Conservation (phyloP, 92 coral and sea anemone genomes). For the Palythoa grandis region DNA sequence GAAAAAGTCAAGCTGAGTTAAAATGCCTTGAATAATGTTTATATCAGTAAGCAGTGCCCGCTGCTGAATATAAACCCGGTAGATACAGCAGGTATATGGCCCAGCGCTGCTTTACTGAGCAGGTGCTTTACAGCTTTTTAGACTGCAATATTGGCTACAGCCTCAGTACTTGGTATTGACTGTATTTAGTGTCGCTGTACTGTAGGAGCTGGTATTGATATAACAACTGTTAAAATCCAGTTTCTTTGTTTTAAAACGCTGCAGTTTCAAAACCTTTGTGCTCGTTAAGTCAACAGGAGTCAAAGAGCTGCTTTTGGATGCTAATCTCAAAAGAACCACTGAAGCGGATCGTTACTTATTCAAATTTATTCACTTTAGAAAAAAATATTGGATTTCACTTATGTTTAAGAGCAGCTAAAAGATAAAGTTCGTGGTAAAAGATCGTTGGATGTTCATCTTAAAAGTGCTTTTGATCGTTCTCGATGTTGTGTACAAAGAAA, state of each 20-base stretch:
- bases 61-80: background rate
- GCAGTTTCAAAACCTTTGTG: background rate
- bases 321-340: constrained; percentile 10
- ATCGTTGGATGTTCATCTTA: background rate
- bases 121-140: background rate
- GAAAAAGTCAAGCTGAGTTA: too few species aligned
- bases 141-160: background rate
- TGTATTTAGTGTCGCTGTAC: background rate
- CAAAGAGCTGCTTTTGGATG: background rate
- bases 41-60: background rate
- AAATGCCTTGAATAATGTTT: background rate
- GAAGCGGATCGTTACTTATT: background rate
- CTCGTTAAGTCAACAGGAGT: background rate
- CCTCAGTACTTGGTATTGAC: background rate
- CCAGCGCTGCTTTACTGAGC: background rate
- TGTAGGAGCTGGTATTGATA: background rate
- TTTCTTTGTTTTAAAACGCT: background rate
- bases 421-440: background rate
- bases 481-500: background rate
- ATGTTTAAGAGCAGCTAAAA: background rate
- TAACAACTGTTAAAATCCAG: background rate
- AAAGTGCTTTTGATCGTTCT: background rate
- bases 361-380: background rate
- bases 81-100: background rate
- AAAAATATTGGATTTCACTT: background rate